A percentile compares a stretch with the other conserved stretches of the same genome.
Conservation (phyloP, 2,888 invertebrate genomes). For the Caradrina clavipalpis region DNA sequence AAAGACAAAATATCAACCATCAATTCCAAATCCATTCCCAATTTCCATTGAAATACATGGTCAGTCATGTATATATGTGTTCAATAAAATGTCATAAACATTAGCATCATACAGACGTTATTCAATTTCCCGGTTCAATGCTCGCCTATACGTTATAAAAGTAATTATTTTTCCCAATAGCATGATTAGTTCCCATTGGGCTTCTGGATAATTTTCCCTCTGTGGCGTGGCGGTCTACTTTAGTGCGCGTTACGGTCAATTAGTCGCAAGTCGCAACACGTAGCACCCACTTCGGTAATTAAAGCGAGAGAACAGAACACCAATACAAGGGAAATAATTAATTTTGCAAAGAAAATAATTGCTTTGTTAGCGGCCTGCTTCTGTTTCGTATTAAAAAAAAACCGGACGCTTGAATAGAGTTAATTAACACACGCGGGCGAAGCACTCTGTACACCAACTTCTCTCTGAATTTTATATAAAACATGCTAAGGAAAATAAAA, state of each 20-base stretch:
- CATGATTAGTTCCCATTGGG: constrained; percentile 52
- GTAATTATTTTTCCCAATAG: constrained; percentile 61
- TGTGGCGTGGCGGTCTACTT: constrained; percentile 59
- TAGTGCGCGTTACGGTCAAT: constrained; percentile 69
- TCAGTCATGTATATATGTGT: constrained; percentile 1
- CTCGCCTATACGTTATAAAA: constrained; percentile 47
- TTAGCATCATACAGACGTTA: constrained; percentile 26
- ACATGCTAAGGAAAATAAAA: constrained; percentile 31
- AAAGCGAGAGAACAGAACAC: constrained; percentile 67
- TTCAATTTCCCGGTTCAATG: constrained; percentile 55
- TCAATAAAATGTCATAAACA: constrained; percentile 28
- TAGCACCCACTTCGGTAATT: constrained; percentile 73
- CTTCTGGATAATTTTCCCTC: constrained; percentile 49
- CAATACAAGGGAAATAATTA: constrained; percentile 73
- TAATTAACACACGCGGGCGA: constrained; percentile 62
- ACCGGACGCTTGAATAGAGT: constrained; percentile 49
- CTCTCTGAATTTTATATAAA: constrained; percentile 43
- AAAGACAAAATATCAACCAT: too few species aligned
- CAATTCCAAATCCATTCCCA: too few species aligned
- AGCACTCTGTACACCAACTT: constrained; percentile 28
- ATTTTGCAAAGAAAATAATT: constrained; percentile 72
- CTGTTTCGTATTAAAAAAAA: constrained; percentile 56
- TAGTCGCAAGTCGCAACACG: constrained; percentile 70
- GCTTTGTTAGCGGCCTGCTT: constrained; percentile 67
- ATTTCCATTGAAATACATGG: constrained; percentile 22